Base-by-base conservation (phyloP, 2,797 vertebrate species). In the Kryptopterus vitreolus region DNA sequence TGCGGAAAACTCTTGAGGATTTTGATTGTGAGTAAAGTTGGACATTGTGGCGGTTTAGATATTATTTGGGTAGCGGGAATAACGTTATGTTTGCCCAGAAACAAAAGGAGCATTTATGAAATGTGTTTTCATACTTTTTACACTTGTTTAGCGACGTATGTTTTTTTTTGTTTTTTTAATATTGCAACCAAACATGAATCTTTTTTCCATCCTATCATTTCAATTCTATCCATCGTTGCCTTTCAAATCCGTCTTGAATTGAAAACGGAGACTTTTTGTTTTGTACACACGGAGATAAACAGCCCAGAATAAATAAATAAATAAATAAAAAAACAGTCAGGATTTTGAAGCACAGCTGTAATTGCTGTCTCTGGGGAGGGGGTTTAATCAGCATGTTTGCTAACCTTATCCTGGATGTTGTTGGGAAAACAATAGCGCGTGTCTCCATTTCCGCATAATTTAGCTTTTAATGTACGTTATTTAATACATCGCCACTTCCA, bases 401-500 rank as follows among this genome's bases (percentile, higher is more conserved):
- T 85, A 82, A 84, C 78, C 86, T 86, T 80, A 85, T 89, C 80
- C 83, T 75, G 82, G 46, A 12, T 87, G 89, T 88, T 90, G 91
- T 92, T 91, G 87, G 83, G 85, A 59, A 89, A 90, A 92, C 91
- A 93, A 91, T 89, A 77, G 89, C 88, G 71, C 87, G 89, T 86
- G 86, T 89, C 91, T 91, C 90, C 91, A 93, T 94, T 91, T 93
- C 89, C 87, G 89, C 89, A 89, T 93, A 93, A 94, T 94, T 93
- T 93, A 86, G 80, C 82, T 82, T 91, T 88, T 94, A 93, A 94
- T 93, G 89, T 90, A 86, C 90, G 88, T 91, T 93, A 94, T 94
- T 94, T 93, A 93, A 94, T 92, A 93, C 91, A 92, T 92, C 82
- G 66, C 90, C 92, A 91, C 93, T 92, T 93, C 90, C 93, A 92